Evolutionary conservation across 1,140 invertebrate species (phyloP), one percentile per base, ranked within the genome.

Genomic region (Drosophila triauraria): DNA sequence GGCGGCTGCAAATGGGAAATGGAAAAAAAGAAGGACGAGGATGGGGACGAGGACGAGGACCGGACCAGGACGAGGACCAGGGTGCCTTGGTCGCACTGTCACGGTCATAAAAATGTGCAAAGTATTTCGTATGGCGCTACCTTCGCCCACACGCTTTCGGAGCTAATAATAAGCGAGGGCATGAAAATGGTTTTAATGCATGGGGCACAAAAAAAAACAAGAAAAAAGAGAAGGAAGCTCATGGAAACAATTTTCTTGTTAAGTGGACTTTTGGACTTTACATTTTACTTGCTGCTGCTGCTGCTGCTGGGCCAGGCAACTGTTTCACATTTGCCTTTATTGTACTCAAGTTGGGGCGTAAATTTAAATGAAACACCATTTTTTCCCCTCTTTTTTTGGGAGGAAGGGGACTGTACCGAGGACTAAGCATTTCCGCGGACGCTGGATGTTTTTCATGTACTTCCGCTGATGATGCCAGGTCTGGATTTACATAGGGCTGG

Each of bases 81-180:
- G 12, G 40, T 27, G 46, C 58, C 56, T 64, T 44, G 64, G 56
- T n/a, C 54, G 47, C 59, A 48, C 60, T 78, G 71, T 57, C 61
- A 75, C 54, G 61, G 61, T 57, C 80, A 75, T 88, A 80, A 87
- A 87, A 87, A 84, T 88, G 77, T 80, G 80, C 50, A 88, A 83
- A 88, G 77, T 80, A 80, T 84, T 88, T 62, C 40, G 64, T 71
- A 70, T 58, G 51, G 64, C 23, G 46, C 43, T 48, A 58, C 43
- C 38, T 53, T 42, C 30, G 40, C 63, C 53, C 43, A 46, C 75
- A 78, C 42, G 27, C 51, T 51, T 27, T 44, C 46, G 20, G 27
- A 63, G 75, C 75, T 78, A 78, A 78, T 77, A 63, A 76, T 71
- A 69, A 75, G 75, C 67, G 58, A 58, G 47, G 68, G 68, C 53